These are phyloP conservation scores for Trematomus bernacchii DNA, from an alignment of 2,797 vertebrate genomes.

Conservation along the genomic window DNA sequence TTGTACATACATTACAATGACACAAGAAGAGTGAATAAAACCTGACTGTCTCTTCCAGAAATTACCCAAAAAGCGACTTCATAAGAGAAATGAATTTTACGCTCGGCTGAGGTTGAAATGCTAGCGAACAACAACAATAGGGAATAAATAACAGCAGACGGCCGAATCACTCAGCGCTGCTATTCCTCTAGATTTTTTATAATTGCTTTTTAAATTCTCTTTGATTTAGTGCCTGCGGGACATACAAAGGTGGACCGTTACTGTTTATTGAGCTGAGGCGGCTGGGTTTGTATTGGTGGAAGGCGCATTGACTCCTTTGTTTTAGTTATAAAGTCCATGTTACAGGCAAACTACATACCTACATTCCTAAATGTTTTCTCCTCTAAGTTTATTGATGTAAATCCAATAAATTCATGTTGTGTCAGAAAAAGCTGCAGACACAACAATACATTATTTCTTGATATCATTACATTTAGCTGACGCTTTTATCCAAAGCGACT, in stretches of 20 bases:
- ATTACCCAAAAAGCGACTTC: neutral
- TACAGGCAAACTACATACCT: neutral
- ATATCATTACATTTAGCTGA: too few species aligned
- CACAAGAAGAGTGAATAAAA: too few species aligned
- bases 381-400: too few species aligned
- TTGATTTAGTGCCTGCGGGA: slow-evolving; percentile 44
- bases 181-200: slow-evolving; percentile 45
- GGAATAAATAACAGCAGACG: slow-evolving; percentile 33
- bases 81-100: neutral
- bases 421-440: neutral
- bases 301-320: slow-evolving; percentile 7
- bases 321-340: neutral
- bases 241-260: slow-evolving; percentile 4
- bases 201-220: slow-evolving; percentile 65
- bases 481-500: too few species aligned
- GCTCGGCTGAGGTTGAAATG: neutral
- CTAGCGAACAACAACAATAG: slow-evolving; percentile 7
- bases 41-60: neutral
- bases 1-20: neutral
- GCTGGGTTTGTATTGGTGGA: slow-evolving; percentile 4
- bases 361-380: neutral
- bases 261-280: neutral
- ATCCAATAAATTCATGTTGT: too few species aligned
- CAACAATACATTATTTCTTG: neutral
- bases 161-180: slow-evolving; percentile 5